A percentile compares a stretch with the other conserved stretches of the same genome.
Conservation (phyloP, 2,888 invertebrate species). For the Anorthoa munda region DNA sequence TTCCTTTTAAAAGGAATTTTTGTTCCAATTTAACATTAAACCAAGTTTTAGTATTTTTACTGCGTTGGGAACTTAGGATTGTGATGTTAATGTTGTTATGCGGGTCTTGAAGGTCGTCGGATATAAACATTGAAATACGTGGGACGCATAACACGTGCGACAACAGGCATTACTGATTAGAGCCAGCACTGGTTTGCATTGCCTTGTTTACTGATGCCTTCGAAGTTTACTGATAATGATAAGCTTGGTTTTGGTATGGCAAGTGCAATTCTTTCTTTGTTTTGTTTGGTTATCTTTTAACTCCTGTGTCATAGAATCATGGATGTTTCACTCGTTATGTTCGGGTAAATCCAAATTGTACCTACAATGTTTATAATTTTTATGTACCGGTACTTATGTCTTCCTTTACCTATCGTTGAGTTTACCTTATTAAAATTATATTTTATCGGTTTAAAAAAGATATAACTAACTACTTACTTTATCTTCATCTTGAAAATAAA, state of each 20-base stretch:
- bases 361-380: background rate
- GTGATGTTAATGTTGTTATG: slow-evolving; percentile 35
- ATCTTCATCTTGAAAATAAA: slow-evolving; percentile 1
- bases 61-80: slow-evolving; percentile 24
- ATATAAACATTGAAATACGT: slow-evolving; percentile 63
- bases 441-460: background rate
- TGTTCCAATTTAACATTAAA: slow-evolving; percentile 1
- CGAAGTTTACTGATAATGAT: slow-evolving; percentile 29
- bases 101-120: slow-evolving; percentile 60
- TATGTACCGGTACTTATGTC: background rate
- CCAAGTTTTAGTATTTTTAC: slow-evolving; percentile 4
- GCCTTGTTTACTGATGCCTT: slow-evolving; percentile 39
- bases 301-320: background rate
- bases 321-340: slow-evolving; percentile 9
- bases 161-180: slow-evolving; percentile 52
- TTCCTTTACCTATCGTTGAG: background rate
- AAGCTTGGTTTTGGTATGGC: slow-evolving; percentile 25
- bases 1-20: background rate
- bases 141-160: slow-evolving; percentile 56
- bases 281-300: background rate
- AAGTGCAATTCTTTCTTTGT: slow-evolving; percentile 25
- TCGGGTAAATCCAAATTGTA: background rate
- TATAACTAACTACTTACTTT: background rate
- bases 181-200: slow-evolving; percentile 33
- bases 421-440: background rate